Percentiles rank a stretch among this genome's conserved stretches.
Conservation (phyloP, 2,888 invertebrate species). For the Geotrupes spiniger region DNA sequence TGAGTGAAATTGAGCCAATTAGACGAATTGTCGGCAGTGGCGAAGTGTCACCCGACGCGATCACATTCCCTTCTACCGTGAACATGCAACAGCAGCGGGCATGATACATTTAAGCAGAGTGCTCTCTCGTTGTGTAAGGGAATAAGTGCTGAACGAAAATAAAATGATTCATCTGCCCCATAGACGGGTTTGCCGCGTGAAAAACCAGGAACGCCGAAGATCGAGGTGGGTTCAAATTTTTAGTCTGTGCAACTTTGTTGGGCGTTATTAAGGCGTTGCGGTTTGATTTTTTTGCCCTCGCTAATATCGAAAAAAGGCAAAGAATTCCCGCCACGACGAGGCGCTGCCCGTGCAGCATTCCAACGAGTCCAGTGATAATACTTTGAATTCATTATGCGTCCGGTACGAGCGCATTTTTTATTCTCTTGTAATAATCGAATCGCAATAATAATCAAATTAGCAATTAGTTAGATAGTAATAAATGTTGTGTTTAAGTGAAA, state of each 20-base stretch:
- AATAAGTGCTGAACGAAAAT: conserved; percentile 16
- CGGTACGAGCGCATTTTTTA: too few relatives aligned
- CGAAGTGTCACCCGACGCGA: too few relatives aligned
- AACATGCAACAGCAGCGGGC: too few relatives aligned
- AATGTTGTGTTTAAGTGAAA: too few relatives aligned
- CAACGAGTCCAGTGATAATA: too few relatives aligned
- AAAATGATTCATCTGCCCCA: conserved; percentile 24
- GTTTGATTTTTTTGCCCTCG: background rate
- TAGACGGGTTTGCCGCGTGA: conserved; percentile 24
- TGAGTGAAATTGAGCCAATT: conserved; percentile 1
- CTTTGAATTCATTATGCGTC: too few relatives aligned
- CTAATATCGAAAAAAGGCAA: background rate
- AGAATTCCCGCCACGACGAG: too few relatives aligned
- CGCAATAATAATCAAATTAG: too few relatives aligned
- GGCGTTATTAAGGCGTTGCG: conserved; percentile 2
- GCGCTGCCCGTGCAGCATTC: too few relatives aligned
- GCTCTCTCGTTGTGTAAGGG: background rate
- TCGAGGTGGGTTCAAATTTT: conserved; percentile 21
- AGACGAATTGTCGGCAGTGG: background rate
- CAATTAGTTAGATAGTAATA: too few relatives aligned
- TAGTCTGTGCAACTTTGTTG: conserved; percentile 1
- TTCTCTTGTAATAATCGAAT: too few relatives aligned
- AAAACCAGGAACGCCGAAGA: conserved; percentile 20
- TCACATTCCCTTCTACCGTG: too few relatives aligned
- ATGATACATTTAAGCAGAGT: background rate